Evolutionary conservation across 2,888 invertebrate species (phyloP).

Genomic region (Troides aeacus): DNA sequence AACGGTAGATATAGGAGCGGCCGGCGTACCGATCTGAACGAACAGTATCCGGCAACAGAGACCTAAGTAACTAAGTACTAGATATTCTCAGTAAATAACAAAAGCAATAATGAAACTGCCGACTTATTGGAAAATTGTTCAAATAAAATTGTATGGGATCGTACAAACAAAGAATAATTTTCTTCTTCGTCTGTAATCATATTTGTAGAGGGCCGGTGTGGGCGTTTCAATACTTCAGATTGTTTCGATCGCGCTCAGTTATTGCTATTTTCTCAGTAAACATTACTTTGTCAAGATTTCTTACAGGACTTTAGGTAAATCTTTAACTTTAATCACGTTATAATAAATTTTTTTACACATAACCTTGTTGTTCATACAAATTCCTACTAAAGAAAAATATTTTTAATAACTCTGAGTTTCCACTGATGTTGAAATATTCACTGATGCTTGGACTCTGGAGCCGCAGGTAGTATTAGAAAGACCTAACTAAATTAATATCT

Average conservation of each 20-base stretch:
- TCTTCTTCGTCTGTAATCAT: conserved; percentile 25
- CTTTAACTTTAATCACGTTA: background rate
- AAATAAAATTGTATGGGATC: conserved; percentile 25
- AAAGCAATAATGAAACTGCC: conserved; percentile 18
- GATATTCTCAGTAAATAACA: conserved; percentile 28
- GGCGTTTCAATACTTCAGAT: conserved; percentile 23
- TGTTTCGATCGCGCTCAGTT: conserved; percentile 6
- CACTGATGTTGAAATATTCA: no score
- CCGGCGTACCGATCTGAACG: no score
- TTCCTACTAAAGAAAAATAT: no score
- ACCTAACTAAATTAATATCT: no score
- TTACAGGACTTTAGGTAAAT: background rate
- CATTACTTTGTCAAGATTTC: background rate
- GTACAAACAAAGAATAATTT: conserved; percentile 26
- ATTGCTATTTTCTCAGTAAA: conserved; percentile 6
- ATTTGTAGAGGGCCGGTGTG: conserved; percentile 22
- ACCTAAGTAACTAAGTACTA: background rate
- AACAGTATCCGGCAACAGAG: no score
- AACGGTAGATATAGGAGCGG: no score
- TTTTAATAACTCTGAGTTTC: no score
- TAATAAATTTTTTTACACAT: background rate
- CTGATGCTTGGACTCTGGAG: no score
- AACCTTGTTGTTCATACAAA: no score
- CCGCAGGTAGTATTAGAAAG: no score
- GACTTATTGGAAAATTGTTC: conserved; percentile 26